Percentiles rank a stretch among this genome's conserved stretches.
These are phyloP conservation scores for Drosophila sulfurigaster DNA, from an alignment of 1,140 invertebrate species.

Conservation along the genomic window DNA sequence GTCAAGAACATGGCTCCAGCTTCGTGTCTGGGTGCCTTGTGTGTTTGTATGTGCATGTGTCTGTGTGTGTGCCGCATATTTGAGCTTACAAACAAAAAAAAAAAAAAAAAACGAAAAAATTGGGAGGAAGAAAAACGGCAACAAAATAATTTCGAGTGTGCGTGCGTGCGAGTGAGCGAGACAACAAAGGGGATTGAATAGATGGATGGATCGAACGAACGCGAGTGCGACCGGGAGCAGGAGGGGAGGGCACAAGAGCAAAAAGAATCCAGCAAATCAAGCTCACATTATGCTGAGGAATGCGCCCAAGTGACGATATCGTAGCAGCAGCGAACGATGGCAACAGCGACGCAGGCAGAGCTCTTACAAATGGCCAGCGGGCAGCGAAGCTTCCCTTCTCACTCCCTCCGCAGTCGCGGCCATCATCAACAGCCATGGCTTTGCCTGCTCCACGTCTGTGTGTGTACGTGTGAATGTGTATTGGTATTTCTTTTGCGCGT, in stretches of 20 bases:
- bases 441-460: constrained; percentile 10
- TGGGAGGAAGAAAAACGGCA: constrained; percentile 56
- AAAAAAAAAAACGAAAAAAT: constrained; percentile 9
- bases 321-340: constrained; percentile 69
- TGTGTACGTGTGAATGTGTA: constrained; percentile 16
- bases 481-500: constrained; percentile 53
- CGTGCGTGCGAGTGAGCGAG: constrained; percentile 46
- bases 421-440: constrained; percentile 18
- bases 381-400: constrained; percentile 26
- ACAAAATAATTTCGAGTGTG: constrained; percentile 74
- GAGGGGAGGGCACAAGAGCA: constrained; percentile 30
- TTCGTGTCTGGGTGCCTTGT: constrained; percentile 29
- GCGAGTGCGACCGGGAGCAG: constrained; percentile 14
- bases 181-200: constrained; percentile 27
- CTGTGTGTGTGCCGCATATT: constrained; percentile 71
- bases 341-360: constrained; percentile 40
- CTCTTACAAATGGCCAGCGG: constrained; percentile 69
- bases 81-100: constrained; percentile 23
- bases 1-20: constrained; percentile 58
- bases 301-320: constrained; percentile 84
- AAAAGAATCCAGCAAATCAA: constrained; percentile 84
- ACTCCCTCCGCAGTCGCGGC: not conserved
- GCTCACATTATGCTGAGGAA: constrained; percentile 84
- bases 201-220: constrained; percentile 25
- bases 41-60: constrained; percentile 18